Evolutionary conservation across 2,113 vertebrate genomes (phyloP).

Genomic region (Pionites leucogaster): DNA sequence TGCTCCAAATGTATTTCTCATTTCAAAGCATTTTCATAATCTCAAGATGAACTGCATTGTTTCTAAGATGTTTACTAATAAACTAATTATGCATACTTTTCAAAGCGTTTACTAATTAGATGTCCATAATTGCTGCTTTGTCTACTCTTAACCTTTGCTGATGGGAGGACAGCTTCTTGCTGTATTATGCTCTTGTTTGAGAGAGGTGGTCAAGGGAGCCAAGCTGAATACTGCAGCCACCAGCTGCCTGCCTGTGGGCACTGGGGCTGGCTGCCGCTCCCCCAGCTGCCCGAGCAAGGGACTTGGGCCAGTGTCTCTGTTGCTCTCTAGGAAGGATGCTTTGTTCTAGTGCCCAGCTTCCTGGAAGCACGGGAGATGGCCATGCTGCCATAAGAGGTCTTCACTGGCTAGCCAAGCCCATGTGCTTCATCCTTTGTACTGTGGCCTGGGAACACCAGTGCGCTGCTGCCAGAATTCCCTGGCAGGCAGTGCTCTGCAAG

Average conservation of each 20-base stretch:
- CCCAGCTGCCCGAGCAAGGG: background rate
- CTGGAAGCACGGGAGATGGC: background rate
- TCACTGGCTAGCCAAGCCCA: background rate
- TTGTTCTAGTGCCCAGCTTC: background rate
- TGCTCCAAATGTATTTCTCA: background rate
- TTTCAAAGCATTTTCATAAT: slow-evolving; percentile 28
- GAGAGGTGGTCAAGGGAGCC: background rate
- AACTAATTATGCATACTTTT: slow-evolving; percentile 53
- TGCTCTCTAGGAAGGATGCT: slow-evolving; percentile 10
- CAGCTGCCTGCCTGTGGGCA: background rate
- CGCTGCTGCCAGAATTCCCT: background rate
- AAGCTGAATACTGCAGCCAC: background rate
- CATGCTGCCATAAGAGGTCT: background rate
- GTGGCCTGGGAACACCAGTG: background rate
- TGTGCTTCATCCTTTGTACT: background rate
- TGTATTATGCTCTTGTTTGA: background rate
- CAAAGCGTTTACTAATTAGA: slow-evolving; percentile 54
- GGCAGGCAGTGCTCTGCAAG: accelerated
- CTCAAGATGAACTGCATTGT: slow-evolving; percentile 49
- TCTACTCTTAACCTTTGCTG: slow-evolving; percentile 65
- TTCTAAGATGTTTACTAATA: slow-evolving; percentile 45
- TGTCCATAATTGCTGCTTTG: slow-evolving; percentile 57
- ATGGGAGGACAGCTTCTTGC: background rate
- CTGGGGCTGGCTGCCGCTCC: background rate
- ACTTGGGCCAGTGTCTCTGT: background rate